Evolutionary conservation across 2,797 vertebrate genomes (phyloP), one percentile per base, ranked within the genome.

Genomic region (Amphiprion clarkii): DNA sequence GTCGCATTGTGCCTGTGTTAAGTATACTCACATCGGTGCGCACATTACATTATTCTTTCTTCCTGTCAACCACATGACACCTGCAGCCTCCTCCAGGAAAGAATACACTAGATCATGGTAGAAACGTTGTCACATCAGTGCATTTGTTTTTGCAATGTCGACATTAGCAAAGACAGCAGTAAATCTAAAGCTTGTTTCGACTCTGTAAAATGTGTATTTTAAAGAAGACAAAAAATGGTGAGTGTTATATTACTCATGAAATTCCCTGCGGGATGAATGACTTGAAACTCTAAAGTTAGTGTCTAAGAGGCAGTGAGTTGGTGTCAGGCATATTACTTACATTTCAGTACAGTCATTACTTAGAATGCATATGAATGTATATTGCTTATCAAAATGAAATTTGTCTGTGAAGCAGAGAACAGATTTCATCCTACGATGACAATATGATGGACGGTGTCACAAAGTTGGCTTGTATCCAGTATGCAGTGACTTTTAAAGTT

Each of bases 11-110:
- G 67, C 14, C 65, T 61, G 55, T 51, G 62, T 63, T 75, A 54
- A 76, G 42, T 76, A 31, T 59, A 82, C 58, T 81, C 70, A 59
- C 36, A 71, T 67, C 44, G 51, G 3, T 40, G 65, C 10, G 46
- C 36, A 9, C 40, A 60, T 23, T 53, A 36, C 70, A 63, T 77
- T 64, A 11, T 52, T 80, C 12, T 73, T 46, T 69, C 13, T 33
- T 60, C 29, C 71, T 42, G 78, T 82, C 80, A 83, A 66, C 72
- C 63, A 33, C 19, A 49, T 25, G 33, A 78, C 56, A 79, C 70
- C 48, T 68, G 55, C 23, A 62, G 63, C 64, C 23, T 78, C 52
- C 31, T 73, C 19, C 31, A 44, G 33, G 56, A 76, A 29, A 36
- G 23, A 78, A 69, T 46, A 76, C 49, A 62, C 59, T 29, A 57